Conservation (phyloP, 2,797 vertebrate genomes). For the Leptatherina wallacei region DNA sequence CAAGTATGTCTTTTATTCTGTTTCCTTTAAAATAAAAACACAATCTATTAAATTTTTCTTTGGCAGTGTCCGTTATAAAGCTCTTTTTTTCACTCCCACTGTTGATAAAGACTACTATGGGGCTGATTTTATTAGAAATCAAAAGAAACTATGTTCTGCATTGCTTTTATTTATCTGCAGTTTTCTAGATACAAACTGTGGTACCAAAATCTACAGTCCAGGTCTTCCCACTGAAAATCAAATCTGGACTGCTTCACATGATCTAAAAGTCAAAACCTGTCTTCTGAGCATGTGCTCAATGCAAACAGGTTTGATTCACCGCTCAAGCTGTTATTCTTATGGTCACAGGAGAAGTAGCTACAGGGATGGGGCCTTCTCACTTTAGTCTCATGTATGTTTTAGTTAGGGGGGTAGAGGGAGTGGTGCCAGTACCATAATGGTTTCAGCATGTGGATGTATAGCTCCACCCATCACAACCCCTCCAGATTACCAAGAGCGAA, state of each 20-base stretch:
- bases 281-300: constrained; percentile 40
- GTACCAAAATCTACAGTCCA: constrained; percentile 16
- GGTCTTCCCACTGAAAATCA: constrained; percentile 21
- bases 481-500: constrained; percentile 57
- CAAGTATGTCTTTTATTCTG: constrained; percentile 35
- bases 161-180: not conserved
- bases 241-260: constrained; percentile 38
- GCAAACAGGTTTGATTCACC: constrained; percentile 51
- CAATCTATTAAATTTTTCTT: constrained; percentile 22
- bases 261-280: constrained; percentile 20
- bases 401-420: constrained; percentile 64
- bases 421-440: constrained; percentile 80
- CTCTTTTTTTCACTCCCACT: not conserved
- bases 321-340: constrained; percentile 62
- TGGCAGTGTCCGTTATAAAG: constrained; percentile 1
- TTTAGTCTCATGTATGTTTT: constrained; percentile 76
- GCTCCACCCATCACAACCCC: constrained; percentile 70
- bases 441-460: constrained; percentile 78
- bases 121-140: constrained; percentile 8
- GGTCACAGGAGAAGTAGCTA: constrained; percentile 66
- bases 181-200: constrained; percentile 2
- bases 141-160: constrained; percentile 6
- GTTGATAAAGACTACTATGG: not conserved
- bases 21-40: constrained; percentile 24
- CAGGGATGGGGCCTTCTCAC: constrained; percentile 60